phyloP scores from a whole-genome alignment of 2,797 vertebrate species.

The Hipposideros larvatus region DNA sequence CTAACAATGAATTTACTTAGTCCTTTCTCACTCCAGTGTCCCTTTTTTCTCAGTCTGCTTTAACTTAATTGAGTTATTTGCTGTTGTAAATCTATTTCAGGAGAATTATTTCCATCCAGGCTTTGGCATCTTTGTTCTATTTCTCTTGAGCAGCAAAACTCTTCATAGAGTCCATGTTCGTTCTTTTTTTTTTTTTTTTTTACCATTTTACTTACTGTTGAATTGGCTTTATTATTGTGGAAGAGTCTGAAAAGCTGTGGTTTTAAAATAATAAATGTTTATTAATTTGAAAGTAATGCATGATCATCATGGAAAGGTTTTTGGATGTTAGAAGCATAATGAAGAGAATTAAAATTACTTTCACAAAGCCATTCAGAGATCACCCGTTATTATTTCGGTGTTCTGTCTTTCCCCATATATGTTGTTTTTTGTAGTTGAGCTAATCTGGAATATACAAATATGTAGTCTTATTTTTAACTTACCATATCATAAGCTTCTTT shows the following conservation, averaged over 20 bases:
- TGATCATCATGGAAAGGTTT: not conserved
- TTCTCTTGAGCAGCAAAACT: not conserved
- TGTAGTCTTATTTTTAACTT: not conserved
- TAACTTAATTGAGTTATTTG: too few species aligned
- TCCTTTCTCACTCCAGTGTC: not conserved
- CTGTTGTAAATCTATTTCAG: not conserved
- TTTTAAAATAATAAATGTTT: constrained; percentile 35
- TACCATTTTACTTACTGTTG: not conserved
- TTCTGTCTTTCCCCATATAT: rapidly evolving
- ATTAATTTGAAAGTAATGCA: not conserved
- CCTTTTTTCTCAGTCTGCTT: not conserved
- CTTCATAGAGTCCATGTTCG: not conserved
- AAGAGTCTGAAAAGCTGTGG: not conserved
- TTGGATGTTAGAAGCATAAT: not conserved
- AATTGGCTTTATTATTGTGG: not conserved
- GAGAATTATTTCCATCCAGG: too few species aligned
- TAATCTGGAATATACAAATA: not conserved
- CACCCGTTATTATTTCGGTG: not conserved
- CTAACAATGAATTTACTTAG: not conserved
- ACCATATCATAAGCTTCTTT: too few species aligned
- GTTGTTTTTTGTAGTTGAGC: too few species aligned
- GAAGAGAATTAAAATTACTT: not conserved
- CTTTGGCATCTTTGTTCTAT: not conserved
- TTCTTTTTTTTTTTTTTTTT: not conserved
- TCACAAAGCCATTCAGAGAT: not conserved